Conservation (phyloP, 2,797 vertebrate genomes). For the Morelia viridis region DNA sequence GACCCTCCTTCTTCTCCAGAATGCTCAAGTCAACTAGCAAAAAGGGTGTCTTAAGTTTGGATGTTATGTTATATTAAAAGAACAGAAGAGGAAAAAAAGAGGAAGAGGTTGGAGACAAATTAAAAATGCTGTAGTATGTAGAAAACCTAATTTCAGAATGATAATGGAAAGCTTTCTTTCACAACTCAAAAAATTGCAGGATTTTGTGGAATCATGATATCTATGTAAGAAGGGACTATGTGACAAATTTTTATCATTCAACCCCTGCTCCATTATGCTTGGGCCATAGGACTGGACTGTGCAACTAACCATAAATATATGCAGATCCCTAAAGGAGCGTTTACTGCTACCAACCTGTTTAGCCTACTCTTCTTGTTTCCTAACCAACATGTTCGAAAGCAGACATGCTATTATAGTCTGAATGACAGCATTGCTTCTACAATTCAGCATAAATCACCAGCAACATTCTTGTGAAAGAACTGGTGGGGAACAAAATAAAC, state of each 20-base stretch:
- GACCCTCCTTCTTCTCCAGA: not conserved
- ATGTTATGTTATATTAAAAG: not conserved
- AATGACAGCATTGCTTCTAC: not conserved
- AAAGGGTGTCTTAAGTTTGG: not conserved
- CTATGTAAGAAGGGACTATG: not conserved
- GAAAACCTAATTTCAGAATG: not conserved
- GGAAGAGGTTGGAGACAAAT: not conserved
- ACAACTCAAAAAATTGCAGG: not conserved
- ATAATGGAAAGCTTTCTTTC: not conserved
- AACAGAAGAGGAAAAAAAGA: not conserved
- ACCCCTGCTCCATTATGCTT: not conserved
- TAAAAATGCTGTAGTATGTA: not conserved
- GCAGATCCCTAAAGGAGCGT: not conserved
- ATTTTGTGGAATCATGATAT: not conserved
- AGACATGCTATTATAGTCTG: not conserved
- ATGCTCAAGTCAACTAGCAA: not conserved
- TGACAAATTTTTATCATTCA: not conserved
- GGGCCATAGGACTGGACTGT: not conserved
- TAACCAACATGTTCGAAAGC: not conserved
- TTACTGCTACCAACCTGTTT: not conserved
- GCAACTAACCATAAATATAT: not conserved
- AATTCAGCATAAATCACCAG: not conserved
- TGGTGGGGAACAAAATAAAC: conserved; percentile 18
- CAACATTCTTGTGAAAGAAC: not conserved
- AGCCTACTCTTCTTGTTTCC: not conserved